Base-by-base conservation (phyloP, 2,888 invertebrate genomes). In the Caenorhabditis sulstoni region DNA sequence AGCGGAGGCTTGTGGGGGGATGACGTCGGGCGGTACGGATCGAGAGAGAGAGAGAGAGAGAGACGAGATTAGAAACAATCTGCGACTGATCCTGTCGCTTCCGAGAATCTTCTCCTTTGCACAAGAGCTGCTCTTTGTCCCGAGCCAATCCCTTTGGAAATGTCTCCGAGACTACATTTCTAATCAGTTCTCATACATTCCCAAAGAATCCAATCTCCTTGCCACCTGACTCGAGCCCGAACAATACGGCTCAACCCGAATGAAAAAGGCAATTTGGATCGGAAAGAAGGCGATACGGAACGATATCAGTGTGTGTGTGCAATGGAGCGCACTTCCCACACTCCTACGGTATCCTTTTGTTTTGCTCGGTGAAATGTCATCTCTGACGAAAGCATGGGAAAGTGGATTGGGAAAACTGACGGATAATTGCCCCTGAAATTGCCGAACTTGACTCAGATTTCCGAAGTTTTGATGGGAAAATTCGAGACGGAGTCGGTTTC, bases 91-190 rank as follows among this genome's bases (percentile, higher is more conserved):
- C 20, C 49, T 20, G 8, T 22, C 22, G 16, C n/a, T 52, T 29
- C 52, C 52, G 23, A 14, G 29, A 52, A 52, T 49, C 22, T 3
- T 16, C 16, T 18, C 18, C 16, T n/a, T 8, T 49, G 16, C 49
- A 41, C 29, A 7, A n/a, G 16, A 47, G 16, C 16, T 44, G 44
- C n/a, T 11, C 11, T n/a, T 44, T 44, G 12, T 47, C 47, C 47
- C 3, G 37, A 37, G 5, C 37, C 41, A 41, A 41, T 41, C 41
- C 14, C 8, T n/a, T n/a, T n/a, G 5, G 52, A 23, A 29, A 14
- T 52, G 29, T 52, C 41, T 41, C 14, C 41, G 41, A 8, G 41
- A 29, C 52, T 52, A 52, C 52, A 52, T 52, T 52, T 52, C 52
- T 29, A 52, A 52, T 52, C 52, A 52, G 52, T n/a, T 20, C 23